Evolutionary conservation across 2,888 invertebrate species (phyloP).

Genomic region (Cephus rjabovi): DNA sequence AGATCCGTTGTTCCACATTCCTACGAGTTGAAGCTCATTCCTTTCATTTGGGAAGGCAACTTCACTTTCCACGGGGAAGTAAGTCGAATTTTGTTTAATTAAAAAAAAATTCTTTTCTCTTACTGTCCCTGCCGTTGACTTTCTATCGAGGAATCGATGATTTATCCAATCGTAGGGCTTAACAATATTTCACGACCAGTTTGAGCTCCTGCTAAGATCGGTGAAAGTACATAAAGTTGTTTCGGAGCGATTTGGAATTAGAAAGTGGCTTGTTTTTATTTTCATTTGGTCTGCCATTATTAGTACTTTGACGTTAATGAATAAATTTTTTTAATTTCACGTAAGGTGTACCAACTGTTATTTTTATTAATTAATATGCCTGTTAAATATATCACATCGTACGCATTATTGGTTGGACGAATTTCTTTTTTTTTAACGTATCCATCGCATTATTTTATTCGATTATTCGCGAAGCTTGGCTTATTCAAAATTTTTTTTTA

Average conservation of each 20-base stretch:
- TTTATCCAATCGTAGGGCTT: background rate
- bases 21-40: constrained; percentile 78
- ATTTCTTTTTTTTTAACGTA: background rate
- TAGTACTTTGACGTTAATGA: background rate
- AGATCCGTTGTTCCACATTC: constrained; percentile 75
- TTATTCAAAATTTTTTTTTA: background rate
- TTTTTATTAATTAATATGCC: background rate
- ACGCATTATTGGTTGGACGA: background rate
- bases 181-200: background rate
- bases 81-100: background rate
- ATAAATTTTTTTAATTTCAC: background rate
- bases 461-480: background rate
- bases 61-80: constrained; percentile 81
- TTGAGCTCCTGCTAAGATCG: constrained; percentile 9
- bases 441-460: background rate
- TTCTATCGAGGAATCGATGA: background rate
- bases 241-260: constrained; percentile 12
- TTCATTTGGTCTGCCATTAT: background rate
- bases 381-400: background rate
- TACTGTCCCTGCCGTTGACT: background rate
- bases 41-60: constrained; percentile 79
- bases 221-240: constrained; percentile 38
- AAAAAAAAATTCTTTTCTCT: background rate
- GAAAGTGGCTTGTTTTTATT: constrained; percentile 21
- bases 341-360: background rate